Conservation (phyloP, 2,113 vertebrate genomes). For the Rhegmatorhina hoffmannsi region DNA sequence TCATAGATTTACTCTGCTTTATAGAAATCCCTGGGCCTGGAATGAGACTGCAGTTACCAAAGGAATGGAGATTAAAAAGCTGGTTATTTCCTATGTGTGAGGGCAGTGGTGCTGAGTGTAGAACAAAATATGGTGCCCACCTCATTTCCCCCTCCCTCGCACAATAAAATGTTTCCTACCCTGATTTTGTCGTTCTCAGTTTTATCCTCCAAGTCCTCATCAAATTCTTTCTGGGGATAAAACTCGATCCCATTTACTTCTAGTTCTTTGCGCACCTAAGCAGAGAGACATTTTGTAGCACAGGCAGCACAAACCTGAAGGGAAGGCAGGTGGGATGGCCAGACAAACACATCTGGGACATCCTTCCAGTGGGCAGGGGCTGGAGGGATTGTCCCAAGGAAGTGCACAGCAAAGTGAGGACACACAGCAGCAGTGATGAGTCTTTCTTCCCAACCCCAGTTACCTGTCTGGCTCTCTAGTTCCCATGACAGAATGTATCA, state of each 20-base stretch:
- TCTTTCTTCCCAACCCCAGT: background rate
- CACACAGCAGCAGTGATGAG: background rate
- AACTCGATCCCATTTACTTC: slow-evolving; percentile 92
- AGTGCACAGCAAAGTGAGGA: background rate
- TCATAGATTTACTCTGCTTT: background rate
- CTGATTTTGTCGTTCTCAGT: slow-evolving; percentile 97
- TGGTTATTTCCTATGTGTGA: background rate
- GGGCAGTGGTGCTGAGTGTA: background rate
- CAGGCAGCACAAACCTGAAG: background rate
- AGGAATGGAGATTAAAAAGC: background rate
- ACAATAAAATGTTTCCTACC: slow-evolving; percentile 75
- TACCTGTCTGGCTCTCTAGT: background rate
- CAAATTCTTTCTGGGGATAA: slow-evolving; percentile 97
- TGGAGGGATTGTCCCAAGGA: background rate
- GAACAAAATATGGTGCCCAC: background rate
- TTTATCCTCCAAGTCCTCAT: slow-evolving; percentile 97
- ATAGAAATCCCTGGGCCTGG: background rate
- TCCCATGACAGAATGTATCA: background rate
- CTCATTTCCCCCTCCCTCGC: background rate
- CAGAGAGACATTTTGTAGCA: slow-evolving; percentile 20
- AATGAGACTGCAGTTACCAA: background rate
- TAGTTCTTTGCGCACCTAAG: slow-evolving; percentile 93
- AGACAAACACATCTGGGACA: background rate
- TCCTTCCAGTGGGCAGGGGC: background rate
- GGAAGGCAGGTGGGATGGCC: background rate